A percentile compares a stretch with the other conserved stretches of the same genome.
These are phyloP conservation scores for Myioborus melanocephalus DNA, from an alignment of 2,797 vertebrate genomes.

Conservation along the genomic window DNA sequence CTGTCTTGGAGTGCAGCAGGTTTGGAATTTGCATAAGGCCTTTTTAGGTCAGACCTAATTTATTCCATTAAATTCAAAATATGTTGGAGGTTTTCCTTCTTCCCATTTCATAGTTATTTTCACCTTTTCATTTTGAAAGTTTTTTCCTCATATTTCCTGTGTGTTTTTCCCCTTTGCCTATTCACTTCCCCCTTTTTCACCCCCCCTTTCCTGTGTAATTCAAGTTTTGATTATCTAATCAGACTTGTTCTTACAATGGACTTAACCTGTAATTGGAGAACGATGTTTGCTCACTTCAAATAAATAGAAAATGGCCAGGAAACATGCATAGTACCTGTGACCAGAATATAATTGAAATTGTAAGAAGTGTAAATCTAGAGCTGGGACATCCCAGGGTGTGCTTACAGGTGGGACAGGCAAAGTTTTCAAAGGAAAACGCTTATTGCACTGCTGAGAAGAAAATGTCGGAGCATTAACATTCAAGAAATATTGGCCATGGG, in stretches of 20 bases:
- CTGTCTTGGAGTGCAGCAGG: neutral
- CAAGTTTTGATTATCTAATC: neutral
- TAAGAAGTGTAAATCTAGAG: neutral
- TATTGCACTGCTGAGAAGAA: neutral
- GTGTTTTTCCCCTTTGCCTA: neutral
- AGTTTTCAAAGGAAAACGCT: neutral
- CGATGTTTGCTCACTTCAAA: neutral
- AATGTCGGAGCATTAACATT: neutral
- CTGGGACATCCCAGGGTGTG: neutral
- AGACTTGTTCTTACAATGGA: neutral
- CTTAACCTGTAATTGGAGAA: neutral
- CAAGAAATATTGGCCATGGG: neutral
- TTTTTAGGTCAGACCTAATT: neutral
- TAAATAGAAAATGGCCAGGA: neutral
- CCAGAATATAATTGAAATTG: neutral
- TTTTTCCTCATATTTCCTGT: neutral
- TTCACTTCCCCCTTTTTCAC: neutral
- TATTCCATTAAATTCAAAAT: neutral
- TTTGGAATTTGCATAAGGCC: neutral
- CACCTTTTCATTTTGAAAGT: neutral
- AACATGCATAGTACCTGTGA: neutral
- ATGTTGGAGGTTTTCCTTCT: neutral
- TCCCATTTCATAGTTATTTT: neutral
- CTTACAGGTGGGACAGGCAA: neutral
- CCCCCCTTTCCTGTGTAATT: neutral